Evolutionary conservation across 2,888 invertebrate genomes (phyloP), one percentile per base, ranked within the genome.

Genomic region (Diloba caeruleocephala): DNA sequence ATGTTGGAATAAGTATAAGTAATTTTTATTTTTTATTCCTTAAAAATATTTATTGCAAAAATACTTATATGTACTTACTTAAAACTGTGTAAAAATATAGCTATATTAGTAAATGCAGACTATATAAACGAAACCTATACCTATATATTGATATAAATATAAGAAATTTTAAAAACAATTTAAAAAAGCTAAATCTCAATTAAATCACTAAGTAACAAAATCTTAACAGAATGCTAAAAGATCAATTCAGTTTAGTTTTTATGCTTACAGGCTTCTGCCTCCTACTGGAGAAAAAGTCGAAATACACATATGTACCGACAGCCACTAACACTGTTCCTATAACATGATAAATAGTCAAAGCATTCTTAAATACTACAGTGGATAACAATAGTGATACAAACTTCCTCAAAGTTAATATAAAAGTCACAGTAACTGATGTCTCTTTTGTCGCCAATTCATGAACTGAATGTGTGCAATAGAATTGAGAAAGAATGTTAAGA

Each of bases 361-460:
- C 90, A 74, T 86, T 92, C 75, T 92, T 92, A 85, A 93, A 93
- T 67, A 90, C 76, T 74, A 92, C 3, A 0, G 90, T 81, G 0
- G 93, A 92, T 67, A 92, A 78, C 36, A 92, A 36, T 1, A 93
- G 63, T 3, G 92, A 92, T 0, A 86, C 55, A 71, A 93, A 93
- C 49, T 89, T 92, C 51, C 92, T 85, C 53, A 93, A 39, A 26
- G 93, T 92, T 26, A 93, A 54, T 65, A 93, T 88, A 66, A 92
- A 90, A 10, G 91, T 88, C 0, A 92, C 89, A 0, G 92, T 92
- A 0, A 89, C 89, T 0, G 91, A 84, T 1, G 84, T 85, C 61
- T 92, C 90, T 53, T 77, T 88, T 1, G 92, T 88, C 0, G 91
- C 92, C 31, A 93, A 62, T 17, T 86, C 73, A 29, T 93, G 90